Conservation (phyloP, 2,797 vertebrate genomes). For the Delichon dasypus region DNA sequence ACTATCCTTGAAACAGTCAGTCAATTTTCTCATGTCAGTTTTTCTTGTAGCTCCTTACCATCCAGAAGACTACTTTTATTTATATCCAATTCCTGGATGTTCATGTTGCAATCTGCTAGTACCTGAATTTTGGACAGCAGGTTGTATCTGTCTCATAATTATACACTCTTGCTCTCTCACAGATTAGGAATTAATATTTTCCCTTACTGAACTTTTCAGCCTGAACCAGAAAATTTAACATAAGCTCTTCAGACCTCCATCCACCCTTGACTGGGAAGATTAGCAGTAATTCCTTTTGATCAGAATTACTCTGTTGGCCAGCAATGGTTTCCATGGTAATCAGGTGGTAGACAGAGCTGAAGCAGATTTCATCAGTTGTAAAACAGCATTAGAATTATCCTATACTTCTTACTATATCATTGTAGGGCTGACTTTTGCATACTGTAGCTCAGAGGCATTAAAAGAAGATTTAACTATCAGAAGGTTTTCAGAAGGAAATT, state of each 20-base stretch:
- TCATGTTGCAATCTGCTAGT: slow-evolving; percentile 70
- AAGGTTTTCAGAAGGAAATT: slow-evolving; percentile 37
- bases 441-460: slow-evolving; percentile 58
- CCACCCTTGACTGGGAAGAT: slow-evolving; percentile 68
- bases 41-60: slow-evolving; percentile 44
- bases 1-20: slow-evolving; percentile 47
- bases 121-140: slow-evolving; percentile 67
- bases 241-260: slow-evolving; percentile 67
- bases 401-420: slow-evolving; percentile 77
- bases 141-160: slow-evolving; percentile 44
- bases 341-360: slow-evolving; percentile 68
- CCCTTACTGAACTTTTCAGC: slow-evolving; percentile 66
- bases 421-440: slow-evolving; percentile 53
- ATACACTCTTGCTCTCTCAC: slow-evolving; percentile 59
- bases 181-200: slow-evolving; percentile 75
- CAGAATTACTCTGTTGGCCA: slow-evolving; percentile 70
- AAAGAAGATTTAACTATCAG: slow-evolving; percentile 48
- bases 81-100: slow-evolving; percentile 49
- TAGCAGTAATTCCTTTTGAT: slow-evolving; percentile 79
- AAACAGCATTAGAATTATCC: slow-evolving; percentile 76
- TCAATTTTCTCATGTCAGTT: slow-evolving; percentile 61
- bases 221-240: slow-evolving; percentile 71
- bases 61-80: slow-evolving; percentile 56
- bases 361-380: slow-evolving; percentile 76
- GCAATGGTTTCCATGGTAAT: slow-evolving; percentile 78